phyloP scores from a whole-genome alignment of 2,888 invertebrate species.

The Mythimna vitellina region DNA sequence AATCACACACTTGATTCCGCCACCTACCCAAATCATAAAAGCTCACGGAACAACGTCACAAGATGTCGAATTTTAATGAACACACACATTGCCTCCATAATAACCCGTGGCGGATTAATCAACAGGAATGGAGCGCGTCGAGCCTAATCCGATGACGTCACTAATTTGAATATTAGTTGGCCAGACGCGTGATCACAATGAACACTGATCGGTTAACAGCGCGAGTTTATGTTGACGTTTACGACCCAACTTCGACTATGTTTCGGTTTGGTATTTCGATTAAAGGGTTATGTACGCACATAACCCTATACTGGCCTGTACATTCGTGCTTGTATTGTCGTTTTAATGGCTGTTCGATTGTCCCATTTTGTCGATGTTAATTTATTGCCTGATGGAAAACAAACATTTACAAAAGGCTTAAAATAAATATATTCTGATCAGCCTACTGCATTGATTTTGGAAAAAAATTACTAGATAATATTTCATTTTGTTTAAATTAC shows the following conservation, averaged over 20 bases:
- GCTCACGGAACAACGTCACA: constrained; percentile 37
- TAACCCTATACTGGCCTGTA: constrained; percentile 25
- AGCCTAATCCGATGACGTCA: constrained; percentile 73
- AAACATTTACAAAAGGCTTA: too few species aligned
- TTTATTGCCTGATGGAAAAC: constrained; percentile 15
- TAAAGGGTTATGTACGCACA: constrained; percentile 51
- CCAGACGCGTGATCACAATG: constrained; percentile 67
- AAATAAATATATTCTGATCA: not conserved
- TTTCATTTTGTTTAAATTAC: too few species aligned
- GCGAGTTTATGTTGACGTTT: constrained; percentile 69
- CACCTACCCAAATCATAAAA: constrained; percentile 19
- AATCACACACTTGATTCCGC: constrained; percentile 3
- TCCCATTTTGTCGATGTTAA: constrained; percentile 12
- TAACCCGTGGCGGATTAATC: constrained; percentile 61
- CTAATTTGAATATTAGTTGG: constrained; percentile 75
- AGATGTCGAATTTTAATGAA: constrained; percentile 54
- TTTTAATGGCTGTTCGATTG: constrained; percentile 32
- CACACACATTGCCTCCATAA: constrained; percentile 35
- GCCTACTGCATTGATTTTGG: not conserved
- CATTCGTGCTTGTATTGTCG: constrained; percentile 14
- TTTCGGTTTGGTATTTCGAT: constrained; percentile 66
- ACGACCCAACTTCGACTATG: constrained; percentile 68
- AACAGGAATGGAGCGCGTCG: constrained; percentile 67
- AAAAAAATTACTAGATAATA: not conserved
- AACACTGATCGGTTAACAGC: constrained; percentile 56